Evolutionary conservation across 1,140 invertebrate species (phyloP).

Genomic region (Drosophila sturtevanti): DNA sequence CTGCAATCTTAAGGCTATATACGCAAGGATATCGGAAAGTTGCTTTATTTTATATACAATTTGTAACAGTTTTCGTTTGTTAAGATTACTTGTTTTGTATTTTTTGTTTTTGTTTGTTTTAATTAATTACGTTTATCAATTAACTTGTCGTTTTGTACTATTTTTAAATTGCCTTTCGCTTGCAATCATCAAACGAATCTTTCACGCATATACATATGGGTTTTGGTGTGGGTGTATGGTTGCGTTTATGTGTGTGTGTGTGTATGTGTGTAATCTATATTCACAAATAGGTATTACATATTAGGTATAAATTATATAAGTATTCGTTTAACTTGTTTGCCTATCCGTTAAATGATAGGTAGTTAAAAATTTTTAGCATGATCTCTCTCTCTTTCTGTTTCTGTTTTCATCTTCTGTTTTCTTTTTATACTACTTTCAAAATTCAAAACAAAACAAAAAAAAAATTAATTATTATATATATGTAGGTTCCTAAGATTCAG

Average conservation of each 20-base stretch:
- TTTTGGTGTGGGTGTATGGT: conserved; percentile 20
- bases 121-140: conserved; percentile 52
- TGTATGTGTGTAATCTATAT: background rate
- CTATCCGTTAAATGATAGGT: background rate
- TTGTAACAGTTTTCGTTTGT: conserved; percentile 41
- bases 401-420: background rate
- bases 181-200: conserved; percentile 5
- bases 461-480: conserved; percentile 32
- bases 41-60: conserved; percentile 34
- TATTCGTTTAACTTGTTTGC: background rate
- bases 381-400: conserved; percentile 20
- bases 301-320: background rate
- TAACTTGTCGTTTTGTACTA: conserved; percentile 73
- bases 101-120: conserved; percentile 31
- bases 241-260: background rate
- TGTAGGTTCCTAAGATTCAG: conserved; percentile 22
- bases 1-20: conserved; percentile 29
- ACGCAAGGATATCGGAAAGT: conserved; percentile 27
- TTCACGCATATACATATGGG: conserved; percentile 14
- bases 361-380: conserved; percentile 2
- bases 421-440: background rate
- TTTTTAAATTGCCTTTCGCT: conserved; percentile 49
- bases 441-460: background rate
- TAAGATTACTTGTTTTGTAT: conserved; percentile 27
- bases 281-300: background rate